Conservation (phyloP, 1,140 invertebrate species). For the Idris sp. region DNA sequence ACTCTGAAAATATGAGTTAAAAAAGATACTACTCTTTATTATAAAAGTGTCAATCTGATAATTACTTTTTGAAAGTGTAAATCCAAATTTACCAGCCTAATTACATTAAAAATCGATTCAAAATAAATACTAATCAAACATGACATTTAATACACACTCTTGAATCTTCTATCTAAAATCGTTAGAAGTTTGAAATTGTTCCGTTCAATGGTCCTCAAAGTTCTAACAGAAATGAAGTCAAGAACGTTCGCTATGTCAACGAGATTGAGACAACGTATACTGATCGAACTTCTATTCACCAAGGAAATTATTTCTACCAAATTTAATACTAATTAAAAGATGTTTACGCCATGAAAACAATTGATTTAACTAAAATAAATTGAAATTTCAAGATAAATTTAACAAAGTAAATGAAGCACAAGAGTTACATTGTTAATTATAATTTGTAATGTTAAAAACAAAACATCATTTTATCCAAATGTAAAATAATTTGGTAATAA, state of each 20-base stretch:
- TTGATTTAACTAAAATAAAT: constrained; percentile 25
- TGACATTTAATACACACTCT: constrained; percentile 21
- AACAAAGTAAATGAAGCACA: too few species aligned
- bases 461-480: too few species aligned
- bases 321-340: constrained; percentile 48
- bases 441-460: too few species aligned
- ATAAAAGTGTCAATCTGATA: too few species aligned
- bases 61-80: too few species aligned
- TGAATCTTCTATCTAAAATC: constrained; percentile 15
- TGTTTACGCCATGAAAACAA: constrained; percentile 27
- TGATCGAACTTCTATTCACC: constrained; percentile 44
- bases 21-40: too few species aligned
- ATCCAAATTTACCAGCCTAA: too few species aligned
- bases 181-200: constrained; percentile 46
- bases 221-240: constrained; percentile 44
- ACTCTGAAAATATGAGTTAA: too few species aligned
- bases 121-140: constrained; percentile 35
- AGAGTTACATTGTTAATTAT: too few species aligned
- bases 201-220: constrained; percentile 40
- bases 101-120: constrained; percentile 18
- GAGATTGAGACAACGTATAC: constrained; percentile 52
- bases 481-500: too few species aligned
- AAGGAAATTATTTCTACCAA: constrained; percentile 40
- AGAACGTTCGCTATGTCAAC: constrained; percentile 50
- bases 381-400: constrained; percentile 10